A percentile compares a stretch with the other conserved stretches of the same genome.
Evolutionary conservation across 2,797 vertebrate genomes (phyloP).

Genomic region (Orestias chungarensis): DNA sequence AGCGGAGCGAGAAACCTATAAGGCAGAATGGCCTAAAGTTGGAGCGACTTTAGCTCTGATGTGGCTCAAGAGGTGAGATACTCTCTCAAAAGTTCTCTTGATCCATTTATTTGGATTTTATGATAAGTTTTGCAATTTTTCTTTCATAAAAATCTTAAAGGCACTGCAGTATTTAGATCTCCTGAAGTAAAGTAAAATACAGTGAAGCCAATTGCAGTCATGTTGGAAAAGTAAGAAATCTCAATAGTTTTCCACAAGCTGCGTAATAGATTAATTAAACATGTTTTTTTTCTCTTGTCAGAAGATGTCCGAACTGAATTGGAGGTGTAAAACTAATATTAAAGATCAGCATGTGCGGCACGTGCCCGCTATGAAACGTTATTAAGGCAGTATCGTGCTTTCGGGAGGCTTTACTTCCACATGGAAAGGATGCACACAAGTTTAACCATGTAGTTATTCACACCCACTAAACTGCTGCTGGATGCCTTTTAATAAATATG

Average conservation of each 20-base stretch:
- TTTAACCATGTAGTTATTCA: too few species aligned
- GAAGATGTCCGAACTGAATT: not conserved
- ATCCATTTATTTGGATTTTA: not conserved
- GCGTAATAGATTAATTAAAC: not conserved
- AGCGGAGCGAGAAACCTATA: constrained; percentile 84
- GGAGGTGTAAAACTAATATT: not conserved
- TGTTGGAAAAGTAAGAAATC: not conserved
- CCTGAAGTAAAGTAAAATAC: not conserved
- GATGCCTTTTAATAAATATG: not conserved
- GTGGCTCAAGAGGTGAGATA: constrained; percentile 96
- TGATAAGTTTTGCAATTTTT: not conserved
- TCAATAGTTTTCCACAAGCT: not conserved
- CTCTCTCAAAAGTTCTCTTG: not conserved
- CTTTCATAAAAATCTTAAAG: not conserved
- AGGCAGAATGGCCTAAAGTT: constrained; percentile 88
- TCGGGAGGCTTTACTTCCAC: not conserved
- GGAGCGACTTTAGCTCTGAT: constrained; percentile 92
- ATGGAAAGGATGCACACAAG: too few species aligned
- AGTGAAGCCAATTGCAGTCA: not conserved
- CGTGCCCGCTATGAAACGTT: not conserved
- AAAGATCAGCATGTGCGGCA: not conserved
- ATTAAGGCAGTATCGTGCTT: not conserved
- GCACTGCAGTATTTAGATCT: not conserved
- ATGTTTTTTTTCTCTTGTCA: not conserved
- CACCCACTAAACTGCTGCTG: too few species aligned